Percentiles rank a stretch among this genome's conserved stretches.
These are phyloP conservation scores for Blastomussa wellsi DNA, from an alignment of 92 coral and sea anemone genomes.

Conservation along the genomic window DNA sequence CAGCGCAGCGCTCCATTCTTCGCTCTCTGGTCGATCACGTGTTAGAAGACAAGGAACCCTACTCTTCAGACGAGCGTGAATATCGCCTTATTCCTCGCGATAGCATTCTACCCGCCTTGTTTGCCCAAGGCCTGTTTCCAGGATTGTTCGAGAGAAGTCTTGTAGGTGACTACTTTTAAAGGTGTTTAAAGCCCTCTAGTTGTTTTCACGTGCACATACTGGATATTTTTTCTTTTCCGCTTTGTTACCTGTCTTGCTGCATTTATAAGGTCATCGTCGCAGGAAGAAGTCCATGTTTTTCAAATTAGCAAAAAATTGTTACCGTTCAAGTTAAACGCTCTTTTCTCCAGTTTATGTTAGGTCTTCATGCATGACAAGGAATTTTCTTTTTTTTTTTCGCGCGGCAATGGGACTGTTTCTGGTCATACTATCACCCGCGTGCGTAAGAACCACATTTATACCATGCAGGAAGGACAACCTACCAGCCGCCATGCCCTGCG, in stretches of 20 bases:
- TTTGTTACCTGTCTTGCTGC: background rate
- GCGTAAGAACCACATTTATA: background rate
- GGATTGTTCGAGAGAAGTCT: slow-evolving; percentile 8
- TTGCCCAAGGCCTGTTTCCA: slow-evolving; percentile 35
- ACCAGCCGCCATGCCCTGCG: too few species aligned
- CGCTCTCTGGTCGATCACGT: slow-evolving; percentile 35
- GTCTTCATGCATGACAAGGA: background rate
- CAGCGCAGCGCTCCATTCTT: slow-evolving; percentile 24
- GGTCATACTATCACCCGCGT: background rate
- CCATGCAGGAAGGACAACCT: background rate
- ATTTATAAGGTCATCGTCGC: background rate
- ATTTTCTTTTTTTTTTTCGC: background rate
- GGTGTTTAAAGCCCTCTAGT: background rate
- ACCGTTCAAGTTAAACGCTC: background rate
- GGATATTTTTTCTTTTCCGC: background rate
- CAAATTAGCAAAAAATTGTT: background rate
- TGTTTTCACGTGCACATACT: background rate
- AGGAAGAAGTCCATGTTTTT: background rate
- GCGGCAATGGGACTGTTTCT: background rate
- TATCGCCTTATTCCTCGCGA: background rate
- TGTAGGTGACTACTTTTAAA: slow-evolving; percentile 19
- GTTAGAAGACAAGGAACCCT: slow-evolving; percentile 27
- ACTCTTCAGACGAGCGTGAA: slow-evolving; percentile 21
- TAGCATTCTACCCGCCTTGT: slow-evolving; percentile 20
- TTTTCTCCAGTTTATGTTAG: background rate